Percentiles rank a stretch among this genome's conserved stretches.
Evolutionary conservation across 1,140 invertebrate species (phyloP).

Genomic region (Lordiphosa collinella): DNA sequence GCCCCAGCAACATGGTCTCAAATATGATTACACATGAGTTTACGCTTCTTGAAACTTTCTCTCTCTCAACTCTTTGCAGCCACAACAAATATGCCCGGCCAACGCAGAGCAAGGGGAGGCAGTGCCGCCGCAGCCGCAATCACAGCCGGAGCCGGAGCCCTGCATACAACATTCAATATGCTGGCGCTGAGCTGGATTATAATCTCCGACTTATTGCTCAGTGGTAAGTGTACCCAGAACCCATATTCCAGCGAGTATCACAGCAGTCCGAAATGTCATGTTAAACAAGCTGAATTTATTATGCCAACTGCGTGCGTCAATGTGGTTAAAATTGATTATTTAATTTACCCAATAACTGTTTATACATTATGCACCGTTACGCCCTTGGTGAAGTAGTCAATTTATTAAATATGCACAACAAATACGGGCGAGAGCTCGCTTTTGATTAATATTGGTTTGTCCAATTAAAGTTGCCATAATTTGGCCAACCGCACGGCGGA

Average conservation of each 20-base stretch:
- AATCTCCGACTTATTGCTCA: slow-evolving; percentile 74
- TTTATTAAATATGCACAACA: slow-evolving; percentile 52
- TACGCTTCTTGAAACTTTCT: slow-evolving; percentile 52
- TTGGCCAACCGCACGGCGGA: slow-evolving; percentile 37
- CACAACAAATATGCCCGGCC: slow-evolving; percentile 32
- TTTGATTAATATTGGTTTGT: slow-evolving; percentile 70
- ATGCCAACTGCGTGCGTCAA: slow-evolving; percentile 53
- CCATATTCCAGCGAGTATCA: slow-evolving; percentile 20
- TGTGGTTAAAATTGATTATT: slow-evolving; percentile 72
- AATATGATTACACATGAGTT: slow-evolving; percentile 67
- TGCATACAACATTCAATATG: slow-evolving; percentile 65
- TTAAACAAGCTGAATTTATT: slow-evolving; percentile 60
- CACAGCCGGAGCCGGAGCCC: slow-evolving; percentile 10
- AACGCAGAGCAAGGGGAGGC: slow-evolving; percentile 7
- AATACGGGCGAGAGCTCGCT: slow-evolving; percentile 18
- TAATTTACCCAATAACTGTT: slow-evolving; percentile 63
- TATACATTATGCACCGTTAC: slow-evolving; percentile 45
- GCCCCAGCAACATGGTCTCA: slow-evolving; percentile 38
- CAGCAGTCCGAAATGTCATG: slow-evolving; percentile 27
- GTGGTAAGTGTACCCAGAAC: slow-evolving; percentile 63
- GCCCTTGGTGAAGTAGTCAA: slow-evolving; percentile 41
- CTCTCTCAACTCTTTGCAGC: slow-evolving; percentile 42
- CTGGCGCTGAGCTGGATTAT: slow-evolving; percentile 72
- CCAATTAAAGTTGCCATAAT: slow-evolving; percentile 69
- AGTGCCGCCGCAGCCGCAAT: slow-evolving; percentile 8